Base-by-base conservation (phyloP, 2,888 invertebrate species). In the Aleiodes leptofemur region DNA sequence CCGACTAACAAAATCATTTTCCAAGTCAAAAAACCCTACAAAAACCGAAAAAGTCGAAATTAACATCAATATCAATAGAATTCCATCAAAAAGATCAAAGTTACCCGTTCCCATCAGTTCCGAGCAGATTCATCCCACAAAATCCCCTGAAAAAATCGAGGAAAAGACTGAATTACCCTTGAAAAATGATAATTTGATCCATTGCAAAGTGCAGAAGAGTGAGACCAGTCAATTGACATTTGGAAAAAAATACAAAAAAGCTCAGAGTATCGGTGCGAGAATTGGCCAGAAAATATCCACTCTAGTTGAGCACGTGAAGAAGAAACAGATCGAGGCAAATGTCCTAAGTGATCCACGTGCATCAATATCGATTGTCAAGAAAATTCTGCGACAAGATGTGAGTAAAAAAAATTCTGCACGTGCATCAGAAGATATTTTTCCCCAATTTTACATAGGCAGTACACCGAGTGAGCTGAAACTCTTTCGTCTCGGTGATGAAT, bases 381-480 rank as follows among this genome's bases (percentile, higher is more conserved):
- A 48, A 3, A 29, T 38, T 0, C 3, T 64, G 11, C 64, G 64
- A 43, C 64, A 11, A 23, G 64, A 64, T 48, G 9, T 64, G 29
- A 64, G 14, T 11, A 48, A 9, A 4, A 64, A 48, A 9, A 48
- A 9, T 3, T 8, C 11, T 16, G 11, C 64, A 6, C 14, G 3
- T 48, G 16, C 11, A 4, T 11, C 43, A 9, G 48, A 43, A 48
- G 23, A 64, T 23, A 64, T 48, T 64, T 48, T 43, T 16, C 64
- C 64, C 3, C 43, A 64, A 48, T 64, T 64, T 29, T 64, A 64
- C 48, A 64, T 64, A 8, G 64, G 64, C 16, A 64, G 43, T 11
- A 64, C 11, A n/a, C 34, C 64, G 1, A 64, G 64, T 9, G 48
- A 64, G n/a, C n/a, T 68, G 3, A n/a, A 51, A 31, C n/a, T 53